Evolutionary conservation across 2,113 vertebrate genomes (phyloP).

Genomic region (Poecile atricapillus): DNA sequence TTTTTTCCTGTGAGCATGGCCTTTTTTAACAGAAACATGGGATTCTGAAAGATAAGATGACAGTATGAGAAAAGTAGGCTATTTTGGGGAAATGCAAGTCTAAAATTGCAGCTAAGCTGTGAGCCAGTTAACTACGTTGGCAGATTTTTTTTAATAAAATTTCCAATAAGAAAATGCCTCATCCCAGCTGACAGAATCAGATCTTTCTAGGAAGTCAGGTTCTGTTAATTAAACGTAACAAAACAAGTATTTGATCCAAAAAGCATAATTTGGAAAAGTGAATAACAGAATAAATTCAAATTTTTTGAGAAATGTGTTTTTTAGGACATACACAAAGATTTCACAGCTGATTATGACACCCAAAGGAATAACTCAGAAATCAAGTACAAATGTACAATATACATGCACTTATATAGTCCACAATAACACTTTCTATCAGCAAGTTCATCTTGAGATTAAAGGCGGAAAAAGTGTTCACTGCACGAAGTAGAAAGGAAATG

Average conservation of each 20-base stretch:
- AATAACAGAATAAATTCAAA: not conserved
- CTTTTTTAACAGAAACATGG: slow-evolving; percentile 27
- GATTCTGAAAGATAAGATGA: slow-evolving; percentile 38
- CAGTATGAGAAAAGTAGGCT: slow-evolving; percentile 40
- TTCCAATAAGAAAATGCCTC: not conserved
- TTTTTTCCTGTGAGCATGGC: not conserved
- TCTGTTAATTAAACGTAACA: not conserved
- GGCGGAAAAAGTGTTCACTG: not conserved
- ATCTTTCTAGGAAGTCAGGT: slow-evolving; percentile 15
- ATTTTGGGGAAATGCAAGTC: slow-evolving; percentile 1
- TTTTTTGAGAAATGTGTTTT: not conserved
- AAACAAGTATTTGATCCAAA: not conserved
- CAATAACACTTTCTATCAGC: not conserved
- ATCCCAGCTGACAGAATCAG: slow-evolving; percentile 11
- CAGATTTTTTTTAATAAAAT: slow-evolving; percentile 12
- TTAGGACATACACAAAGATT: not conserved
- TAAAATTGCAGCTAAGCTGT: slow-evolving; percentile 46
- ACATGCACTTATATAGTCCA: not conserved
- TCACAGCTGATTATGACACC: not conserved
- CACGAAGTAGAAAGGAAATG: not conserved
- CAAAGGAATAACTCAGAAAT: not conserved
- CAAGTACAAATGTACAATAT: not conserved
- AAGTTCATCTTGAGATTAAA: not conserved
- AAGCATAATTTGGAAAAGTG: not conserved
- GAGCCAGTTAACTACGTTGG: slow-evolving; percentile 46